Evolutionary conservation across 2,888 invertebrate genomes (phyloP).

Genomic region (Charanyca ferruginea): DNA sequence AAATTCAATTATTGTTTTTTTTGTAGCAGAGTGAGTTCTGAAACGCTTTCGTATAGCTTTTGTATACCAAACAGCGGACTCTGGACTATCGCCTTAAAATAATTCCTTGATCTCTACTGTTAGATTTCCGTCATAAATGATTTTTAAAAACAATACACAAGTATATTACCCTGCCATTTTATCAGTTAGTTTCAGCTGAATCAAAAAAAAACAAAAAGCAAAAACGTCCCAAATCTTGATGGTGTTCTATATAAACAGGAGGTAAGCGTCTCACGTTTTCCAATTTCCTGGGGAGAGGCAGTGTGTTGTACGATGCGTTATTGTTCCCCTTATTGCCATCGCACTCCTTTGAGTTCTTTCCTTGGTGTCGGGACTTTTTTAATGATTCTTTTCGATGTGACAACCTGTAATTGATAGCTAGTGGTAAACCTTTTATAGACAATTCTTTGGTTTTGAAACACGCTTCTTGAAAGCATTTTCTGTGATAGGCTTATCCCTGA

Average conservation of each 20-base stretch:
- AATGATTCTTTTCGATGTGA: constrained; percentile 39
- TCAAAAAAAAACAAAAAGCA: constrained; percentile 38
- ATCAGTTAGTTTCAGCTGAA: constrained; percentile 10
- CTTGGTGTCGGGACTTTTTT: constrained; percentile 36
- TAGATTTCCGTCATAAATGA: no score
- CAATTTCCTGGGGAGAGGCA: constrained; percentile 70
- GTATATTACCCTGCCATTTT: no score
- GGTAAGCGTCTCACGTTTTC: constrained; percentile 67
- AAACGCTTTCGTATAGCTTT: no score
- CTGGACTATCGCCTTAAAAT: no score
- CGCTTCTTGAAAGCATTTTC: not conserved
- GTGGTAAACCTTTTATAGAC: not conserved
- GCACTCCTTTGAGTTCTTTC: constrained; percentile 46
- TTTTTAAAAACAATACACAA: no score
- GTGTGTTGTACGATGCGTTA: constrained; percentile 58
- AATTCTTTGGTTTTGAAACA: not conserved
- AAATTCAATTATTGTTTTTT: no score
- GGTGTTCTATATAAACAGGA: constrained; percentile 53
- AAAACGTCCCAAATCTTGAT: constrained; percentile 52
- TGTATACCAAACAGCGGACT: no score
- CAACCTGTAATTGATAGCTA: constrained; percentile 2
- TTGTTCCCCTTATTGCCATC: constrained; percentile 59
- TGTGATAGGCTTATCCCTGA: no score
- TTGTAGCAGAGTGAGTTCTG: no score
- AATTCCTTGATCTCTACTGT: no score